A percentile compares a stretch with the other conserved stretches of the same genome.
Conservation (phyloP, 2,888 invertebrate genomes). For the Orgyia antiqua region DNA sequence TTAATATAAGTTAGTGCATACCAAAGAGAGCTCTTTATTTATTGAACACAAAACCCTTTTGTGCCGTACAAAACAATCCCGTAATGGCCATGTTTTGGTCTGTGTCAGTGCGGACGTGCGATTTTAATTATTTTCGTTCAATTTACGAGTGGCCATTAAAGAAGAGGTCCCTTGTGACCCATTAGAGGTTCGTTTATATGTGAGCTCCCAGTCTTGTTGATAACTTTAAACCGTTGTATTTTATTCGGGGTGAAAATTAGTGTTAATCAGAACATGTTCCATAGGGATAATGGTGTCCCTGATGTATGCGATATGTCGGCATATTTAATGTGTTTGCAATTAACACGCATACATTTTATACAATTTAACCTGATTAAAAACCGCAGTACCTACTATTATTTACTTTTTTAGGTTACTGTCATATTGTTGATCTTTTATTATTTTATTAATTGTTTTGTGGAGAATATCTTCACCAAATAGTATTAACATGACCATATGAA, state of each 20-base stretch:
- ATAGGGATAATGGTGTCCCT: constrained; percentile 40
- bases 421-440: too few relatives aligned
- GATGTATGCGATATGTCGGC: constrained; percentile 42
- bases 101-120: constrained; percentile 53
- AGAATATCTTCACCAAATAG: too few relatives aligned
- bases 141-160: constrained; percentile 77
- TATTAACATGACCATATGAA: too few relatives aligned
- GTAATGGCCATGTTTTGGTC: constrained; percentile 73
- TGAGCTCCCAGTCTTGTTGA: constrained; percentile 67
- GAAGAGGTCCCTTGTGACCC: constrained; percentile 65
- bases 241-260: constrained; percentile 60
- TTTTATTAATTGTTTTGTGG: too few relatives aligned
- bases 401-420: too few relatives aligned
- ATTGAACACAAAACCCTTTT: constrained; percentile 68
- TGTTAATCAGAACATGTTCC: constrained; percentile 48
- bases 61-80: constrained; percentile 50
- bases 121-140: constrained; percentile 78
- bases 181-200: constrained; percentile 58
- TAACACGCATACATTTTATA: too few relatives aligned
- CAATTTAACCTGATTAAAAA: too few relatives aligned
- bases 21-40: too few relatives aligned
- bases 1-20: too few relatives aligned
- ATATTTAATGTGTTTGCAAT: constrained; percentile 28
- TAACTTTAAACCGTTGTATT: constrained; percentile 68
- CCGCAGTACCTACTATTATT: too few relatives aligned